Base-by-base conservation (phyloP, 2,888 invertebrate species). In the Luperina testacea region DNA sequence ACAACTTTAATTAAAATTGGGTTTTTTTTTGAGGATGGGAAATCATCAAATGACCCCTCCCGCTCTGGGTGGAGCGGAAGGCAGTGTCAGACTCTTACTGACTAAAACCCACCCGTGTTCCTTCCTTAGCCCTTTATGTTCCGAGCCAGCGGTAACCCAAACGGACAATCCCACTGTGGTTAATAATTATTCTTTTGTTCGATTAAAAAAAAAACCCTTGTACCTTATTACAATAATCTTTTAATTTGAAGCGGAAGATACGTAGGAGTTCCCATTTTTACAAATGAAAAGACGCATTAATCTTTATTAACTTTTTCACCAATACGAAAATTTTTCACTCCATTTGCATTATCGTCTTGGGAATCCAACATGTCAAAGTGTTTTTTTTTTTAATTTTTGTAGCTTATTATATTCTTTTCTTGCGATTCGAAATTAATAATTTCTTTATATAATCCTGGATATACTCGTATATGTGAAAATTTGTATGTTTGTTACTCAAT, bases 261-360 rank as follows among this genome's bases (percentile, higher is more conserved):
- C 24, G n/a, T 32, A 57, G 20, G 3, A 24, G 68, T 27, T 70
- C 0, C 9, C 24, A n/a, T 61, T 82, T 83, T 71, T 42, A 42
- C 32, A 63, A 64, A 71, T 75, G 65, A 72, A 53, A 32, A 59
- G 11, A 80, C 53, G 76, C 75, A 84, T 82, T 76, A 38, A 85
- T 85, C 83, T 73, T 70, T 42, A 77, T 77, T 71, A 78, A 45
- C 61, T n/a, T 70, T 64, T 74, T 69, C 11, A 27, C 4, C 20
- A 51, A 73, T 32, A 71, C 51, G 67, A 57, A 70, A 59, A 57
- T 68, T 38, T 51, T 79, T 83, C 6, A 67, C 7, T 68, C 67
- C 53, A 84, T 84, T 79, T 68, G 64, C 53, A 84, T 84, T 79
- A 86, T 38, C 53, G n/a, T 79, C 79, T 48, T 61, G 84, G 79